Percentiles rank a stretch among this genome's conserved stretches.
These are phyloP conservation scores for Trichosurus vulpecula DNA, from an alignment of 2,797 vertebrate species.

Conservation along the genomic window DNA sequence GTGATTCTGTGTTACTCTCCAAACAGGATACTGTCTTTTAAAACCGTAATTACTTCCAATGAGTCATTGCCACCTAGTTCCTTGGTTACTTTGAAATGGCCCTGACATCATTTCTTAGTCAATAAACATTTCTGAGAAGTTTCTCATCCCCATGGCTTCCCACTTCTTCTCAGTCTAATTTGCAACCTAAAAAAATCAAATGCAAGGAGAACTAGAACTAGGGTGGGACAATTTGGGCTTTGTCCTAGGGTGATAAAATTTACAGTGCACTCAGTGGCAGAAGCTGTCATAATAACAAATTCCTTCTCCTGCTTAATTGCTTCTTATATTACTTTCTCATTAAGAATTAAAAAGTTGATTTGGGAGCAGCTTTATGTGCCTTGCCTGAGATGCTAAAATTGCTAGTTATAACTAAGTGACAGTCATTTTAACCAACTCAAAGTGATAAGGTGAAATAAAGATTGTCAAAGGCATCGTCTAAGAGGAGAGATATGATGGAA, in stretches of 20 bases:
- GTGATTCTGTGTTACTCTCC: neutral
- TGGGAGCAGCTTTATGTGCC: neutral
- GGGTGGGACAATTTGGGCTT: neutral
- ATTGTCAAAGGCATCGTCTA: neutral
- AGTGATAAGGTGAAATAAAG: neutral
- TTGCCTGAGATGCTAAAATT: neutral
- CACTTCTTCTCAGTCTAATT: neutral
- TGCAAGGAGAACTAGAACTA: neutral
- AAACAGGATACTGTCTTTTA: neutral
- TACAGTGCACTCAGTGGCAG: neutral
- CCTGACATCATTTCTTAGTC: neutral
- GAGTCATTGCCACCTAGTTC: neutral
- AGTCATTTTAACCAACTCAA: neutral
- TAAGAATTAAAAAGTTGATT: neutral
- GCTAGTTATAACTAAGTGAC: neutral
- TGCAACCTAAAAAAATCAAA: neutral
- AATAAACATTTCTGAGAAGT: neutral
- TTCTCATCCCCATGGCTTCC: neutral
- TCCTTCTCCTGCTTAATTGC: neutral
- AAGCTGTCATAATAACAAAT: neutral
- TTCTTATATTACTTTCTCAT: neutral
- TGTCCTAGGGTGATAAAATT: neutral
- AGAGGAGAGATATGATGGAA: neutral
- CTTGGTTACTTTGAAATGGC: neutral
- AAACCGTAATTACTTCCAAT: neutral